These are phyloP conservation scores for Dallia pectoralis DNA, from an alignment of 2,797 vertebrate genomes.

Conservation along the genomic window DNA sequence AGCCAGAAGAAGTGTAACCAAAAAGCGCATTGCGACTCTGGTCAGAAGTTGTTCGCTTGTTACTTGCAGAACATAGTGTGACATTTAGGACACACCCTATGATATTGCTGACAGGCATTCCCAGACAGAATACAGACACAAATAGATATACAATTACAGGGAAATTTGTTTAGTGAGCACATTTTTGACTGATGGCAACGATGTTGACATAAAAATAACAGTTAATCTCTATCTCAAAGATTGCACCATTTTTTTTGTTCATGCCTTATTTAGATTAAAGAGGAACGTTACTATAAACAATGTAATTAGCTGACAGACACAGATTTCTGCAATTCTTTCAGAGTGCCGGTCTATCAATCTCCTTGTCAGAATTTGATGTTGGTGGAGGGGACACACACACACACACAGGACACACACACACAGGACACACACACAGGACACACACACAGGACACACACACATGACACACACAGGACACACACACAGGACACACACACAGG, in stretches of 20 bases:
- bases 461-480: too few relatives aligned
- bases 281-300: slow-evolving; percentile 39
- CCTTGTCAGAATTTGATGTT: slow-evolving; percentile 68
- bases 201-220: slow-evolving; percentile 58
- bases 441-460: slow-evolving; percentile 15
- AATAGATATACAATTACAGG: slow-evolving; percentile 29
- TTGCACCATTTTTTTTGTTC: slow-evolving; percentile 53
- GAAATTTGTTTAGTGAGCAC: slow-evolving; percentile 50
- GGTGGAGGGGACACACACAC: slow-evolving; percentile 14
- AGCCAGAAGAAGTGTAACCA: too few relatives aligned
- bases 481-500: slow-evolving; percentile 11
- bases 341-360: slow-evolving; percentile 68
- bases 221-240: slow-evolving; percentile 57
- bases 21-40: too few relatives aligned
- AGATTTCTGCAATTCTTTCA: slow-evolving; percentile 72
- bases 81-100: too few relatives aligned
- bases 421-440: neutral
- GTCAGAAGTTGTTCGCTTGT: too few relatives aligned
- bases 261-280: slow-evolving; percentile 53
- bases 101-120: neutral
- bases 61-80: too few relatives aligned
- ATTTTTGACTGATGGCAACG: slow-evolving; percentile 55
- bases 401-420: slow-evolving; percentile 64
- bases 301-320: slow-evolving; percentile 69
- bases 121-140: slow-evolving; percentile 8